Evolutionary conservation across 2,888 invertebrate species (phyloP).

Genomic region (Lasioglossum marginatum): DNA sequence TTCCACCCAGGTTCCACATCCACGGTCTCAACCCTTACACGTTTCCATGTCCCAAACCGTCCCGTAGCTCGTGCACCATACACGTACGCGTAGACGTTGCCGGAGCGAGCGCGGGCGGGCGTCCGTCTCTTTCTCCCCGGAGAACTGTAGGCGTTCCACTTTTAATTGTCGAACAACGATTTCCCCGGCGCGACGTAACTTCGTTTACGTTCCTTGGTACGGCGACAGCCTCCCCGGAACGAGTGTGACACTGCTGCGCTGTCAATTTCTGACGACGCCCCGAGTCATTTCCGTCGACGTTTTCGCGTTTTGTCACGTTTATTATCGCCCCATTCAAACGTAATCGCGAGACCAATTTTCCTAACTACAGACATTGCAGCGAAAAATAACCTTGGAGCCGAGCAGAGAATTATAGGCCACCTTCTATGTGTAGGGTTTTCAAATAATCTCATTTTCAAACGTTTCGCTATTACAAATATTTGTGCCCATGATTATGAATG

Average conservation of each 20-base stretch:
- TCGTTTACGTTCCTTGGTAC: constrained; percentile 23
- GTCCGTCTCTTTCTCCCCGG: constrained; percentile 16
- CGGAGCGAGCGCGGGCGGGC: neutral
- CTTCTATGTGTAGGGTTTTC: too few species aligned
- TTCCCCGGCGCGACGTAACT: constrained; percentile 30
- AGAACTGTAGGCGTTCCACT: constrained; percentile 24
- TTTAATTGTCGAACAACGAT: constrained; percentile 47
- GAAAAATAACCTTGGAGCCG: neutral
- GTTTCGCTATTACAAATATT: too few species aligned
- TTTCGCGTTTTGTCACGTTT: constrained; percentile 40
- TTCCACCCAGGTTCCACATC: neutral
- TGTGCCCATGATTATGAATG: too few species aligned
- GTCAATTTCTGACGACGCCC: constrained; percentile 28
- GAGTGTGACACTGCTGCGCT: neutral
- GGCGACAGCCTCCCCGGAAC: neutral
- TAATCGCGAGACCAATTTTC: neutral
- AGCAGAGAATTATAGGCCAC: neutral
- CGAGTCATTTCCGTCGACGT: constrained; percentile 20
- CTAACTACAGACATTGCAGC: too few species aligned
- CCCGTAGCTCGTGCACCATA: neutral
- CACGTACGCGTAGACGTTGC: neutral
- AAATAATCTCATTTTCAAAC: neutral
- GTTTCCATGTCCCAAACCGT: neutral
- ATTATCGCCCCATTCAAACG: constrained; percentile 40
- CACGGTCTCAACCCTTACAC: neutral